Conservation (phyloP, 2,888 invertebrate genomes). For the Eurytoma adleriae region DNA sequence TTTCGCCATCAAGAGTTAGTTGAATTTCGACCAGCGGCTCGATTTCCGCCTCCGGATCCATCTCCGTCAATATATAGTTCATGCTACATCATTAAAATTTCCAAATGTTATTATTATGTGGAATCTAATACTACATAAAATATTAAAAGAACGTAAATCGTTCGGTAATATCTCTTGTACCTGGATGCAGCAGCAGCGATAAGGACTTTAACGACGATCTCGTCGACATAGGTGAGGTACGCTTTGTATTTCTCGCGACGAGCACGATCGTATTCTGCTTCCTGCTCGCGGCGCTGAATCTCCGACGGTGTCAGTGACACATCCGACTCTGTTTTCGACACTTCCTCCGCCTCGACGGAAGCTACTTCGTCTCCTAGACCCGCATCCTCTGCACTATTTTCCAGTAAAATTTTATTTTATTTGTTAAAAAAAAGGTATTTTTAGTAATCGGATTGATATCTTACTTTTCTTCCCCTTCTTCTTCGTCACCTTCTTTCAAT, state of each 20-base stretch:
- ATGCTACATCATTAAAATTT: constrained; percentile 74
- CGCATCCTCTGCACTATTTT: constrained; percentile 22
- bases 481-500: too few relatives aligned
- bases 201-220: constrained; percentile 79
- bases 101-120: background rate
- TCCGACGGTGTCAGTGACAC: constrained; percentile 59
- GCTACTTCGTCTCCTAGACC: constrained; percentile 8
- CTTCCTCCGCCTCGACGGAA: background rate
- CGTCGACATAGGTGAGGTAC: constrained; percentile 83
- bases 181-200: constrained; percentile 77
- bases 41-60: constrained; percentile 78
- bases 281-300: constrained; percentile 68
- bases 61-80: constrained; percentile 80
- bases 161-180: constrained; percentile 59
- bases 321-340: constrained; percentile 14
- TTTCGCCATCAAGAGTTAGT: constrained; percentile 85
- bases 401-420: background rate
- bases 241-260: constrained; percentile 77
- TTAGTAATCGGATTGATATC: too few relatives aligned
- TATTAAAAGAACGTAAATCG: too few relatives aligned
- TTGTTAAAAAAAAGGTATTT: too few relatives aligned
- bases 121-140: background rate
- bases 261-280: constrained; percentile 73
- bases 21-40: constrained; percentile 87
- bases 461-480: too few relatives aligned